Evolutionary conservation across 1,140 invertebrate genomes (phyloP).

Genomic region (Platyscapa corneri): DNA sequence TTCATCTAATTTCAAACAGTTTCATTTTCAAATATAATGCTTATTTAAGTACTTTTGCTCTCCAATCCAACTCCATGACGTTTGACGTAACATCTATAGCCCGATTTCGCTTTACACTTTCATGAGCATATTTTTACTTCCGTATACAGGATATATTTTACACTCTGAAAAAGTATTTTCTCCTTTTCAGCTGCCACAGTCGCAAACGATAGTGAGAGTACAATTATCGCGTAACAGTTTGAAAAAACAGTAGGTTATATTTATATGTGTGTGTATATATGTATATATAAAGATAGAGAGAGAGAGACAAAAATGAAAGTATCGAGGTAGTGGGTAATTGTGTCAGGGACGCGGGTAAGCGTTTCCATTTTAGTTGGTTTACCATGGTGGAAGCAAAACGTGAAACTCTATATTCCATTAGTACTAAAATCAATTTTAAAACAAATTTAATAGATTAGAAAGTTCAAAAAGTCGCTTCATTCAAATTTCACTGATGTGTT

Average conservation of each 20-base stretch:
- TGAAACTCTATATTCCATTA: constrained; percentile 13
- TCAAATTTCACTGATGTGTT: too few relatives aligned
- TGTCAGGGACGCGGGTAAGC: constrained; percentile 51
- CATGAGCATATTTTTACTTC: constrained; percentile 24
- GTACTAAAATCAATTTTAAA: background rate
- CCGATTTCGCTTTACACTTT: constrained; percentile 29
- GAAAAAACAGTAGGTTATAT: background rate
- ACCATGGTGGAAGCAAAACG: background rate
- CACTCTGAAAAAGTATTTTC: constrained; percentile 18
- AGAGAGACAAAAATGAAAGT: constrained; percentile 44
- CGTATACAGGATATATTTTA: background rate
- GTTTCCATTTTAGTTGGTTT: constrained; percentile 41
- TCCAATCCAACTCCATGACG: background rate
- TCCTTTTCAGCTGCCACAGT: background rate
- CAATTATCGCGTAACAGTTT: background rate
- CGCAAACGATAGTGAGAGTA: constrained; percentile 34
- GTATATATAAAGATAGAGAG: too few relatives aligned
- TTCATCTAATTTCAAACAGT: constrained; percentile 4
- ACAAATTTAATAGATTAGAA: background rate
- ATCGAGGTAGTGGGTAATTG: constrained; percentile 48
- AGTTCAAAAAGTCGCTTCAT: background rate
- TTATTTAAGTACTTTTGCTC: background rate
- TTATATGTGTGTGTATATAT: too few relatives aligned
- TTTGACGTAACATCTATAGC: constrained; percentile 14
- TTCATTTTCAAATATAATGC: background rate